phyloP scores from a whole-genome alignment of 35 echinoderm and acorn worm genomes.

The Apostichopus japonicus region DNA sequence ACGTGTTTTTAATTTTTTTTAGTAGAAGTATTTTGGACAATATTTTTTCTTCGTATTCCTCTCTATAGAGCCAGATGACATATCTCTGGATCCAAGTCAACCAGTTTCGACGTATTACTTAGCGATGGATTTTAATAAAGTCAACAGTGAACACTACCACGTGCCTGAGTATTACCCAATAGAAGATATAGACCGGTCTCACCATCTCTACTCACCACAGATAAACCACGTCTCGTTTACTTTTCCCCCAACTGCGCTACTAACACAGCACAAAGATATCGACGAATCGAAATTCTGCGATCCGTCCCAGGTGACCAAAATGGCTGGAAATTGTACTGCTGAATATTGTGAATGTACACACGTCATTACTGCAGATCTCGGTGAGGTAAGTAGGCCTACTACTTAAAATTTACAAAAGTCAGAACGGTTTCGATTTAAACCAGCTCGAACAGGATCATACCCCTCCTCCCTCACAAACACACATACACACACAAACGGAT shows the following conservation, averaged over 20 bases:
- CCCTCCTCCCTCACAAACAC: too few species aligned
- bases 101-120: constrained; percentile 46
- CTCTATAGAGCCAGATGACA: constrained; percentile 73
- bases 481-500: too few species aligned
- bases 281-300: constrained; percentile 43
- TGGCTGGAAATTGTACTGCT: constrained; percentile 5
- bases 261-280: constrained; percentile 68
- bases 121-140: constrained; percentile 74
- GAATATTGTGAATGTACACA: constrained; percentile 62
- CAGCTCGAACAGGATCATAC: too few species aligned
- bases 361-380: constrained; percentile 51
- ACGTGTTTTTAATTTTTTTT: too few species aligned
- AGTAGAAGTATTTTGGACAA: neutral
- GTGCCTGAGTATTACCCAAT: constrained; percentile 79
- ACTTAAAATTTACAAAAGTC: neutral
- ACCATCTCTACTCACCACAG: constrained; percentile 91
- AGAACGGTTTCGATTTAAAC: too few species aligned
- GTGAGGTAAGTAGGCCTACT: constrained; percentile 68
- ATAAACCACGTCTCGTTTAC: constrained; percentile 77
- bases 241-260: constrained; percentile 48
- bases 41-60: neutral
- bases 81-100: constrained; percentile 29
- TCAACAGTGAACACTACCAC: constrained; percentile 90
- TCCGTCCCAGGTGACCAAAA: neutral
- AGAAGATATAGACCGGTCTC: constrained; percentile 50